Evolutionary conservation across 1,140 invertebrate species (phyloP), one percentile per base, ranked within the genome.

Genomic region (Andricus grossulariae): DNA sequence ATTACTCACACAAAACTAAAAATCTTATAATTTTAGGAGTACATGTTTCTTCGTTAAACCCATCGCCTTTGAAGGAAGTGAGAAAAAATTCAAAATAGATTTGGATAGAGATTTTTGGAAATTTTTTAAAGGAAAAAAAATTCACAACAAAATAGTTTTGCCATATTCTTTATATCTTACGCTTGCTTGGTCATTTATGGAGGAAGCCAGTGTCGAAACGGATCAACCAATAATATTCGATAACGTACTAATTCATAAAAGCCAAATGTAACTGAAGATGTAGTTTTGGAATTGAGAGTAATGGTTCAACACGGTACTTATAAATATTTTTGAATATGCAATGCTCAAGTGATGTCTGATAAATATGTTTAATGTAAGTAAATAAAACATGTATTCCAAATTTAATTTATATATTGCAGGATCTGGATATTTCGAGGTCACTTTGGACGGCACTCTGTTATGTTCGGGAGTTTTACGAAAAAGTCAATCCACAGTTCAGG

Each of bases 221-320:
- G 12, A 92, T 89, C 57, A 93, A 32, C 82, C 90, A 87, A 94
- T 98, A 0, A 93, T 95, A 16, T 97, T 98, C 90, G 95, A 98
- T 88, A 94, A 98, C 90, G 94, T 98, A 13, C 92, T 93, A 50
- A 96, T 98, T 86, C 93, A 93, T 75, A 91, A 96, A 85, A 96
- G 96, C 11, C 96, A 7, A 94, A 95, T 83, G 92, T 98, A 76
- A 92, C 94, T 1, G 93, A 93, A 79, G 93, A 93, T 66, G 93
- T 93, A 83, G 92, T 92, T 71, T 89, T 96, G 5, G 94, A 95
- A 60, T 94, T 98, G 74, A 93, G 93, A 57, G 93, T 98, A 1
- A 95, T 94, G 92, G 93, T 98, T 60, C 95, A 96, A 86, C 94
- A 94, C 83, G 94, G 93, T 80, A 94, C 45, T 39, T n/a, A n/a